Evolutionary conservation across 2,113 vertebrate genomes (phyloP).

Genomic region (Mustelus asterias): DNA sequence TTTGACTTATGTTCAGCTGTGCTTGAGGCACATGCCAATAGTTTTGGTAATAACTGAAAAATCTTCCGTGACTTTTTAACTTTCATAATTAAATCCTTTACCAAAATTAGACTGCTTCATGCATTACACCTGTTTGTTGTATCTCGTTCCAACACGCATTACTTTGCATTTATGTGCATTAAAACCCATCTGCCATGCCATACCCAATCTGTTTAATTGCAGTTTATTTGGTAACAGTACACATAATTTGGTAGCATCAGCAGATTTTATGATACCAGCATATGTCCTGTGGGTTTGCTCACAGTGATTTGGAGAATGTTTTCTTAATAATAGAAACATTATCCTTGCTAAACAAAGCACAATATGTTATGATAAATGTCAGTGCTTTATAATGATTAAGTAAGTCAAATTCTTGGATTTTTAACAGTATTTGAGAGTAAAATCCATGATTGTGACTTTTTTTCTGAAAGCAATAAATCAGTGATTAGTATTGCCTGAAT

Average conservation of each 20-base stretch:
- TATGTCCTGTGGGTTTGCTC: neutral
- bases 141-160: neutral
- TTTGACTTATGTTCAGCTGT: neutral
- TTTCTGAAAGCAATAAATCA: neutral
- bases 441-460: neutral
- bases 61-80: neutral
- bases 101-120: neutral
- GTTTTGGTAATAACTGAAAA: neutral
- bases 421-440: neutral
- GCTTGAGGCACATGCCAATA: neutral
- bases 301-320: neutral
- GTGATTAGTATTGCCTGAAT: neutral
- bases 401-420: neutral
- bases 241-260: neutral
- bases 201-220: neutral
- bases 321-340: neutral
- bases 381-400: neutral
- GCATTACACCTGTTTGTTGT: too few relatives aligned
- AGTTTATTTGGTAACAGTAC: neutral
- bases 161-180: neutral
- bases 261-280: neutral
- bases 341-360: neutral
- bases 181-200: neutral
- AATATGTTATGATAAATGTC: neutral
- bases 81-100: neutral